phyloP scores from a whole-genome alignment of 92 coral and sea anemone species.

The Paramuricea clavata region DNA sequence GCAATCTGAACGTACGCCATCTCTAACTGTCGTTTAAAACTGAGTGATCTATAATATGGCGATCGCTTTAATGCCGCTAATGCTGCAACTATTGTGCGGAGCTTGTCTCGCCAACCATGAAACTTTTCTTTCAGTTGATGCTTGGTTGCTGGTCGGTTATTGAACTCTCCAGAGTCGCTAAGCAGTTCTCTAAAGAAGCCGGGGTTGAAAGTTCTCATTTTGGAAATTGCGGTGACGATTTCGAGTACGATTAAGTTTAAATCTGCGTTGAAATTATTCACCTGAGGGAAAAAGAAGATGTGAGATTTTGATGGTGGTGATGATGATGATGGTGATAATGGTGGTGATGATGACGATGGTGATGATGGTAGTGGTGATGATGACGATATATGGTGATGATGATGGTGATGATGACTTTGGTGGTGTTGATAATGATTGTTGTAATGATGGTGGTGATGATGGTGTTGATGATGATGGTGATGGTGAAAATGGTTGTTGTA shows the following conservation, averaged over 20 bases:
- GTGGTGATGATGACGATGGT: background rate
- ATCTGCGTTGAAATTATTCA: constrained; percentile 18
- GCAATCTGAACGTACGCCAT: constrained; percentile 11
- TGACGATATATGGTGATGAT: background rate
- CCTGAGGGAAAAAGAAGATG: background rate
- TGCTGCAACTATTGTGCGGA: background rate
- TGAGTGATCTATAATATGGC: background rate
- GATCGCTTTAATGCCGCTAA: background rate
- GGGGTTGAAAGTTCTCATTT: constrained; percentile 70
- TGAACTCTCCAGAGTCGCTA: constrained; percentile 24
- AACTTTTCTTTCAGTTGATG: background rate
- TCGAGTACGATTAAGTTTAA: constrained; percentile 65
- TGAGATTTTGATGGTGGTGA: background rate
- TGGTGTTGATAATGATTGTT: background rate
- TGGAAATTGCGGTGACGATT: constrained; percentile 70
- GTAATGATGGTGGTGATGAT: background rate
- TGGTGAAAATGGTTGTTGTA: background rate
- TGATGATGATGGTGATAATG: background rate
- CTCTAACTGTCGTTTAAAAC: background rate
- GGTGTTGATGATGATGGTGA: background rate
- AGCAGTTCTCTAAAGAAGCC: constrained; percentile 40
- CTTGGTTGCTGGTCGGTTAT: background rate
- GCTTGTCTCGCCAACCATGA: background rate
- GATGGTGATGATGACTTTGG: background rate
- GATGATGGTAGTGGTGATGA: background rate